Evolutionary conservation across 2,797 vertebrate species (phyloP).

Genomic region (Harpagifer antarcticus): DNA sequence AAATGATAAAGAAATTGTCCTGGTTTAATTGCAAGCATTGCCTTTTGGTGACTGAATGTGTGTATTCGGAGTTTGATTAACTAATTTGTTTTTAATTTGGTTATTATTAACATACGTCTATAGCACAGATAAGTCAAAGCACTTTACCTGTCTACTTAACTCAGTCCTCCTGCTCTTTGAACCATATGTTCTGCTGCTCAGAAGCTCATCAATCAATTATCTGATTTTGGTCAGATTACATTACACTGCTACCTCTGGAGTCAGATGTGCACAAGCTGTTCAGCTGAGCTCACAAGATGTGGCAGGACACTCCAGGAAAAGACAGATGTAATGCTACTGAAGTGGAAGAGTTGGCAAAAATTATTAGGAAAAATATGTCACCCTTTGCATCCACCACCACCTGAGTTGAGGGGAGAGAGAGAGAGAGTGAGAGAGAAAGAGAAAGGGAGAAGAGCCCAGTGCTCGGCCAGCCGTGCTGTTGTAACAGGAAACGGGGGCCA

Average conservation of each 20-base stretch:
- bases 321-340: slow-evolving; percentile 25
- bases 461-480: slow-evolving; percentile 24
- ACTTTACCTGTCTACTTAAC: background rate
- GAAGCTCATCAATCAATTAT: slow-evolving; percentile 32
- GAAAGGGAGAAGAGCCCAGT: slow-evolving; percentile 14
- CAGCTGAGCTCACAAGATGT: slow-evolving; percentile 19
- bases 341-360: slow-evolving; percentile 49
- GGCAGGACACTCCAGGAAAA: slow-evolving; percentile 12
- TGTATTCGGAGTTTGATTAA: slow-evolving; percentile 9
- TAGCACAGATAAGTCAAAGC: slow-evolving; percentile 3
- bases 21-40: background rate
- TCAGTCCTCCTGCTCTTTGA: slow-evolving; percentile 36
- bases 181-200: slow-evolving; percentile 11
- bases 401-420: slow-evolving; percentile 7
- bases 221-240: slow-evolving; percentile 36
- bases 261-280: slow-evolving; percentile 14
- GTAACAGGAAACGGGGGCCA: slow-evolving; percentile 65
- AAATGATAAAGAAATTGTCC: slow-evolving; percentile 2
- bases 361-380: slow-evolving; percentile 58
- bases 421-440: background rate
- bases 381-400: slow-evolving; percentile 44
- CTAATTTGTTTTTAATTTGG: slow-evolving; percentile 4
- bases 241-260: slow-evolving; percentile 14
- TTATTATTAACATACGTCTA: slow-evolving; percentile 25
- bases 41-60: background rate